These are phyloP conservation scores for Marisa cornuarietis DNA, from an alignment of 1,140 invertebrate genomes.

Conservation along the genomic window DNA sequence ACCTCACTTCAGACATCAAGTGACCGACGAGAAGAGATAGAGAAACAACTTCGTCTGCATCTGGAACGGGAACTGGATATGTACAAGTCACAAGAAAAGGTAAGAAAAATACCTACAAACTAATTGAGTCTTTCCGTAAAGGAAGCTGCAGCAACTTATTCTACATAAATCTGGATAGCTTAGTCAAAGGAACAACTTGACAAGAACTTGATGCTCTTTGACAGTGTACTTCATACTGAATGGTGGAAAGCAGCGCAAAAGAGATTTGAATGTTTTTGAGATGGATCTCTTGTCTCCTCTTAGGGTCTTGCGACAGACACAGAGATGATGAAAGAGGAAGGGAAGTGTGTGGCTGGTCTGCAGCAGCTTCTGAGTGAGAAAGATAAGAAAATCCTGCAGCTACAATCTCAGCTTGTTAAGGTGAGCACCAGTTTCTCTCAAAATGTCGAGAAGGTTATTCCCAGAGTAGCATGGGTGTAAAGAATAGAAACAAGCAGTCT, in stretches of 20 bases:
- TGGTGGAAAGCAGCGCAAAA: too few relatives aligned
- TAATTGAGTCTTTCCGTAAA: too few relatives aligned
- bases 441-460: too few relatives aligned
- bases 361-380: conserved; percentile 46
- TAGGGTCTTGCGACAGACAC: not conserved
- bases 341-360: conserved; percentile 35
- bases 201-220: too few relatives aligned
- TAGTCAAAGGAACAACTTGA: too few relatives aligned
- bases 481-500: too few relatives aligned
- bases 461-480: too few relatives aligned
- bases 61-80: conserved; percentile 81
- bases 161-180: too few relatives aligned
- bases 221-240: too few relatives aligned
- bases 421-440: conserved; percentile 19
- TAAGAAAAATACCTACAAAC: not conserved
- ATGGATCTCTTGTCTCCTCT: not conserved
- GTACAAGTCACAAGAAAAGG: conserved; percentile 55
- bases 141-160: too few relatives aligned
- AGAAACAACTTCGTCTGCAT: conserved; percentile 76
- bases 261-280: not conserved
- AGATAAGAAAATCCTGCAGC: conserved; percentile 49
- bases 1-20: conserved; percentile 84
- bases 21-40: conserved; percentile 85
- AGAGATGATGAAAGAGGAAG: conserved; percentile 26
- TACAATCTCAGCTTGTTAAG: conserved; percentile 47